phyloP scores from a whole-genome alignment of 2,888 invertebrate genomes.

The Acleris cristana region DNA sequence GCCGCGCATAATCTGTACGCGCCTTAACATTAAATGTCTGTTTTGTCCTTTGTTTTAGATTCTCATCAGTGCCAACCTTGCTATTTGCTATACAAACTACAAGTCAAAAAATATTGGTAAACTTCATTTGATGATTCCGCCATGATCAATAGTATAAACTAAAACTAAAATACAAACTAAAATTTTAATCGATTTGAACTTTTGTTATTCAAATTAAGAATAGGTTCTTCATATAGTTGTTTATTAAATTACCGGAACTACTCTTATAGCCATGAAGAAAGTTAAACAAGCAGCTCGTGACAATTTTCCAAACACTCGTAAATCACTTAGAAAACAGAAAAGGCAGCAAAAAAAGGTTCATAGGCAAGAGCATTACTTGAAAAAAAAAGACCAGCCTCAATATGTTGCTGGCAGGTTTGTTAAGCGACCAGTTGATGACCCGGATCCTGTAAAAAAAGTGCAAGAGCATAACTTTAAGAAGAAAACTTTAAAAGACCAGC shows the following conservation, averaged over 20 bases:
- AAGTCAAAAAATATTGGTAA: too few species aligned
- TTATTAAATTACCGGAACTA: background rate
- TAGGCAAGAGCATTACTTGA: constrained; percentile 66
- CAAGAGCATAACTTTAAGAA: constrained; percentile 52
- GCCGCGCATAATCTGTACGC: too few species aligned
- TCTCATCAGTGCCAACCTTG: too few species aligned
- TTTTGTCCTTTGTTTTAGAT: too few species aligned
- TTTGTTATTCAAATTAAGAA: background rate
- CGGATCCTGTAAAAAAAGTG: constrained; percentile 44
- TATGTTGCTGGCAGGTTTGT: constrained; percentile 66
- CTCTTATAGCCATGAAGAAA: constrained; percentile 54
- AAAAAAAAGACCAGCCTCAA: constrained; percentile 42
- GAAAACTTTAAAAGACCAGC: constrained; percentile 51
- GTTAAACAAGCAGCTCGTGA: constrained; percentile 45
- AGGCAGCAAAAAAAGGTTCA: constrained; percentile 87
- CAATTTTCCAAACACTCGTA: constrained; percentile 76
- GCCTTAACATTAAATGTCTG: too few species aligned
- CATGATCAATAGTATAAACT: too few species aligned
- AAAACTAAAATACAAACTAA: too few species aligned
- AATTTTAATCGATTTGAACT: background rate
- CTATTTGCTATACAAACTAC: too few species aligned
- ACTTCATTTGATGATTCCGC: too few species aligned
- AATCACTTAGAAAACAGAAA: constrained; percentile 89
- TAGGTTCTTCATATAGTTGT: background rate
- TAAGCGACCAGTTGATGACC: constrained; percentile 58